Base-by-base conservation (phyloP, 64 coral and sea anemone species). In the Hydrozoanthus tunicans region DNA sequence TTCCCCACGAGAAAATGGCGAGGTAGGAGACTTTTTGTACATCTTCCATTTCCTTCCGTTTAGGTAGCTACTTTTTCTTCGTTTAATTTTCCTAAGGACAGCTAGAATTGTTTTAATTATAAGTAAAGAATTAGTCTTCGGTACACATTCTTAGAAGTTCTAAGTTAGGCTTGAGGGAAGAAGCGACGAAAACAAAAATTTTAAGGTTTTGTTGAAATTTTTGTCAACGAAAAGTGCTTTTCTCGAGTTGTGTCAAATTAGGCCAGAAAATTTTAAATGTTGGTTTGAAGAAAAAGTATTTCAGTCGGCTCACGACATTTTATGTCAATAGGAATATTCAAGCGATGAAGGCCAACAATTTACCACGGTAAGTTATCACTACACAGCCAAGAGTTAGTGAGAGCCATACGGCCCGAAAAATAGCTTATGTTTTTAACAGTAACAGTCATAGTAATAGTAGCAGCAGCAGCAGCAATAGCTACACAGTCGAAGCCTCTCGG, bases 261-360 rank as follows among this genome's bases (percentile, higher is more conserved):
- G 64, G 12, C 64, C 9, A 66, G 32, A 43, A 43, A 78, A 6
- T 53, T 78, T 53, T 53, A 3, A 70, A 3, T 10, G 5, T 51
- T n/a, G 24, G 6, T n/a, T 8, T 9, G 9, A 75, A 73, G 56
- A 53, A 72, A 52, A 58, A 12, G 10, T 51, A 17, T 68, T 82
- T 77, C 4, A 7, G 14, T 8, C 53, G 59, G 63, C 7, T 43
- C 32, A 43, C 32, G 2, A 43, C 32, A 43, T 43, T 2, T 43
- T 43, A 43, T 2, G 32, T 43, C 32, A 43, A 1, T 5, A 66
- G 57, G 64, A 83, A 53, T 88, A 90, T 63, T 93, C 79, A 25
- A 89, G 79, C 58, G 85, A 90, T 7, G 92, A 90, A 13, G 68
- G 83, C 32, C 57, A 93, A 24, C 77, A 81, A 13, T 82, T 80